Percentiles rank a stretch among this genome's conserved stretches.
phyloP scores from a whole-genome alignment of 2,888 invertebrate species.

The Asteroscopus sphinx region DNA sequence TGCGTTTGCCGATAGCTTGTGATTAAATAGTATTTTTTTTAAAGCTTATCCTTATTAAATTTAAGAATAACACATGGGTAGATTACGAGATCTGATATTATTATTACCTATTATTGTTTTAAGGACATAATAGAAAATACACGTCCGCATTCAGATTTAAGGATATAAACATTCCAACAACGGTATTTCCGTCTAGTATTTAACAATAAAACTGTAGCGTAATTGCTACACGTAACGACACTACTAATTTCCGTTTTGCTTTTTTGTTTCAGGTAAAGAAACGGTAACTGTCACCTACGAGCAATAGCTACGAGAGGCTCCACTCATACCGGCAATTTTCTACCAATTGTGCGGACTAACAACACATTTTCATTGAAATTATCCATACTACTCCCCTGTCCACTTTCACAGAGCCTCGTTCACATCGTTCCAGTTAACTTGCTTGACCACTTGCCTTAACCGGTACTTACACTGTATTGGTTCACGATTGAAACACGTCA shows the following conservation, averaged over 20 bases:
- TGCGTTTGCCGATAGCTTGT: too few species aligned
- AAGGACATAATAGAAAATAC: not conserved
- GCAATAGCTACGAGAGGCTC: not conserved
- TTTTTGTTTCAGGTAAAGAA: conserved; percentile 54
- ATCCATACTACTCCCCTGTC: conserved; percentile 58
- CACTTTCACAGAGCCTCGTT: conserved; percentile 73
- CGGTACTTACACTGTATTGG: conserved; percentile 49
- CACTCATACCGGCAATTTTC: conserved; percentile 63
- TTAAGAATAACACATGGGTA: too few species aligned
- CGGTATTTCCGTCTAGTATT: not conserved
- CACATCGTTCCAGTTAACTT: conserved; percentile 61
- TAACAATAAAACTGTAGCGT: conserved; percentile 1
- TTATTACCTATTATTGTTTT: too few species aligned
- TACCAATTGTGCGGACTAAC: conserved; percentile 69
- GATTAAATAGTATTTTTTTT: too few species aligned
- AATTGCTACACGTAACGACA: conserved; percentile 4
- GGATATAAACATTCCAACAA: not conserved
- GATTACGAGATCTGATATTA: too few species aligned
- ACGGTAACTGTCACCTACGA: conserved; percentile 6
- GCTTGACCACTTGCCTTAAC: conserved; percentile 54
- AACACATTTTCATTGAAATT: conserved; percentile 76
- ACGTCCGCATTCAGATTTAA: not conserved
- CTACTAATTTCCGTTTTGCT: conserved; percentile 21
- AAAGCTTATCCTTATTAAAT: too few species aligned
- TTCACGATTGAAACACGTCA: conserved; percentile 45